phyloP scores from a whole-genome alignment of 2,797 vertebrate species.

The Mormyrops boulengeri region DNA sequence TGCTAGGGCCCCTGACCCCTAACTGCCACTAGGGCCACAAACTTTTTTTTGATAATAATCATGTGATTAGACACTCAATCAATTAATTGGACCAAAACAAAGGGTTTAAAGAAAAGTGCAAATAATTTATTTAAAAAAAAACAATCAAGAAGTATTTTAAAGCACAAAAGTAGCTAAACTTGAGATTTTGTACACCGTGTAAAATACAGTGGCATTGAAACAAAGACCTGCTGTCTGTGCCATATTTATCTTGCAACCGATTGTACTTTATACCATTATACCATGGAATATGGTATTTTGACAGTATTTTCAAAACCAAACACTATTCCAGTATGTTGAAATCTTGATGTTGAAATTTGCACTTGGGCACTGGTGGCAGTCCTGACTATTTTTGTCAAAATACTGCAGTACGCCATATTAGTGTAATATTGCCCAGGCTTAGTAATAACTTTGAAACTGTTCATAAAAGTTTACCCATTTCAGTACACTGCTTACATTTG shows the following conservation, averaged over 20 bases:
- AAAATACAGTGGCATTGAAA: background rate
- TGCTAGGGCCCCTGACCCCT: no score
- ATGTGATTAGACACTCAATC: background rate
- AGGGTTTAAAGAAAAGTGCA: background rate
- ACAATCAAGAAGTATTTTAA: background rate
- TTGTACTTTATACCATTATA: background rate
- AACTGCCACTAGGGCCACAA: no score
- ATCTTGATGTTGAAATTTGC: background rate
- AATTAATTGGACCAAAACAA: background rate
- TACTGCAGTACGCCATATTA: background rate
- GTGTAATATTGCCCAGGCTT: background rate
- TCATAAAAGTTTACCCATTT: background rate
- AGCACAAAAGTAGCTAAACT: background rate
- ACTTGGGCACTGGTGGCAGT: background rate
- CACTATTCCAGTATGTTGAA: background rate
- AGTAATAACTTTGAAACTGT: background rate
- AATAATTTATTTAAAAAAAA: background rate
- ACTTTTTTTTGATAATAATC: no score
- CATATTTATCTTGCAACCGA: background rate
- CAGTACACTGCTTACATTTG: background rate
- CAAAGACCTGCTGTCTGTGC: background rate
- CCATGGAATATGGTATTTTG: background rate
- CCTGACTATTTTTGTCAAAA: background rate
- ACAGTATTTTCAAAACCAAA: background rate
- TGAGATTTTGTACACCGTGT: background rate